Evolutionary conservation across 2,113 vertebrate genomes (phyloP).

Genomic region (Psammodynastes pulverulentus): DNA sequence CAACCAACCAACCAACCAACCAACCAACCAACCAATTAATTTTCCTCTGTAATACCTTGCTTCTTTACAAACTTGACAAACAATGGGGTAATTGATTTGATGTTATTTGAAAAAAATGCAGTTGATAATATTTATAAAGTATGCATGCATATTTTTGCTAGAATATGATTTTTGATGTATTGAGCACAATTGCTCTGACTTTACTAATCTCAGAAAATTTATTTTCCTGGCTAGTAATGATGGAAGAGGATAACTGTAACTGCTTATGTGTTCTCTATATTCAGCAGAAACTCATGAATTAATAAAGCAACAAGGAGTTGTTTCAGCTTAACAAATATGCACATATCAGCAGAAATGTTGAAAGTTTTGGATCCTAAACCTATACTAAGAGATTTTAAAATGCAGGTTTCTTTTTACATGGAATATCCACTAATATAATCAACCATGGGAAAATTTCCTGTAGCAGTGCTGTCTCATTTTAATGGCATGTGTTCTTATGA

Average conservation of each 20-base stretch:
- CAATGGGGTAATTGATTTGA: neutral
- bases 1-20: neutral
- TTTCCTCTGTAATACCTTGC: constrained; percentile 20
- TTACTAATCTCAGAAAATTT: constrained; percentile 27
- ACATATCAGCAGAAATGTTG: neutral
- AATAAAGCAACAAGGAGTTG: neutral
- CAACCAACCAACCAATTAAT: neutral
- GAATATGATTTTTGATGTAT: neutral
- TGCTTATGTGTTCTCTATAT: constrained; percentile 8
- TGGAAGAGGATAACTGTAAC: constrained; percentile 12
- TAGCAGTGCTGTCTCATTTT: neutral
- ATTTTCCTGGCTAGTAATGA: constrained; percentile 22
- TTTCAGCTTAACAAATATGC: neutral
- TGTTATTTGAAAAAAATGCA: neutral
- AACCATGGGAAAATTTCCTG: neutral
- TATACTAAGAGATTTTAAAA: neutral
- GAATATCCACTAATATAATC: neutral
- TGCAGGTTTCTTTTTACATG: neutral
- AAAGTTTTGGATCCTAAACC: neutral
- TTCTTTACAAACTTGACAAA: constrained; percentile 1
- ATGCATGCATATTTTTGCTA: neutral
- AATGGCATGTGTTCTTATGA: neutral
- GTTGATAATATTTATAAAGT: constrained; percentile 17
- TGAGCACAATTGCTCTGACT: constrained; percentile 5
- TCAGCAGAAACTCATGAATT: neutral